Percentiles rank a stretch among this genome's conserved stretches.
These are phyloP conservation scores for Sclerurus mexicanus DNA, from an alignment of 2,113 vertebrate genomes.

Conservation along the genomic window DNA sequence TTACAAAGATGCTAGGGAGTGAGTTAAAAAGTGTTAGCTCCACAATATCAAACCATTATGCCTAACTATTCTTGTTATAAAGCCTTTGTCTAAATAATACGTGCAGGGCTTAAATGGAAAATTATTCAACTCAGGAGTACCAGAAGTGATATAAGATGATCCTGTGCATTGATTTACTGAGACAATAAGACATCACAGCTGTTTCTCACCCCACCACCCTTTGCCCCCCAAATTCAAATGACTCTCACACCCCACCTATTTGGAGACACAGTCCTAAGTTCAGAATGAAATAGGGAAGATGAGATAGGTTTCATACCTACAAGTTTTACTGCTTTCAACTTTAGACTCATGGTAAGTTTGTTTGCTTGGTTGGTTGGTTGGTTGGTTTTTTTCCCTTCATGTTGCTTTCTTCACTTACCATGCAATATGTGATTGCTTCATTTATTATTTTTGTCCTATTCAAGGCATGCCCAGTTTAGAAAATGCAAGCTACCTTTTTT, in stretches of 20 bases:
- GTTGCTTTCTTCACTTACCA: background rate
- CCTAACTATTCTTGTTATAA: background rate
- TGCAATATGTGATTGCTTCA: background rate
- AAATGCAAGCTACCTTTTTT: background rate
- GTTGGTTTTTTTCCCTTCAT: background rate
- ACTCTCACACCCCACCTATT: background rate
- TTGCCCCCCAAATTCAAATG: background rate
- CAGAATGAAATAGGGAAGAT: background rate
- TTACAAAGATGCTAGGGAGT: background rate
- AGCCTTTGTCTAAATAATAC: background rate
- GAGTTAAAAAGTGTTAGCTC: background rate
- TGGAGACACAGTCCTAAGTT: background rate
- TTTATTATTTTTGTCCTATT: background rate
- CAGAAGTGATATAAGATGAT: background rate
- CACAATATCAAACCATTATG: background rate
- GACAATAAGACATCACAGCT: background rate
- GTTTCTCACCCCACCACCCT: rapidly evolving
- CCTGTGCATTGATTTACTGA: background rate
- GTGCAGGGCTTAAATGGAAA: background rate
- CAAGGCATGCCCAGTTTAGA: background rate
- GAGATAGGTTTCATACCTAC: background rate
- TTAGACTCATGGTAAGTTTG: background rate
- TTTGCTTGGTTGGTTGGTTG: too few relatives aligned
- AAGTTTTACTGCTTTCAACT: background rate
- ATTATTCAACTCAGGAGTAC: rapidly evolving